phyloP scores from a whole-genome alignment of 2,888 invertebrate genomes.

The Polydrusus tereticollis region DNA sequence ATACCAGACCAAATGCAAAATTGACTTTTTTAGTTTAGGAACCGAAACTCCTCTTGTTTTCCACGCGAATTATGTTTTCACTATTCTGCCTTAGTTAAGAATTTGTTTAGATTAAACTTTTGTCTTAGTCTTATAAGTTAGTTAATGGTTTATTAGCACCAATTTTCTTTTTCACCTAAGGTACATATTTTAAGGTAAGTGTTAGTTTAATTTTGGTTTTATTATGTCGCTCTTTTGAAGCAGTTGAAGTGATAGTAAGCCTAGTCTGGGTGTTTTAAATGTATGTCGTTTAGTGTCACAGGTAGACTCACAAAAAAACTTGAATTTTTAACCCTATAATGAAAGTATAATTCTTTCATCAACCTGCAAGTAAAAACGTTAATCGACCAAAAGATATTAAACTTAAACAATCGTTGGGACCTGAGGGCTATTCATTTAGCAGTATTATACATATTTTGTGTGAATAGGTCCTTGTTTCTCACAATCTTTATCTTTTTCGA shows the following conservation, averaged over 20 bases:
- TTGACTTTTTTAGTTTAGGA: background rate
- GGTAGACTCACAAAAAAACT: no score
- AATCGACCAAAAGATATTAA: no score
- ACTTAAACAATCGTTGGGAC: no score
- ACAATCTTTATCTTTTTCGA: no score
- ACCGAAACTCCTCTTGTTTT: background rate
- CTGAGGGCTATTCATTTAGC: no score
- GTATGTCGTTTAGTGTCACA: no score
- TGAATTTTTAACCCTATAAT: no score
- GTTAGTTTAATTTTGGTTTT: conserved; percentile 31
- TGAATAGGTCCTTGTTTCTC: no score
- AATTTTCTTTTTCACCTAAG: background rate
- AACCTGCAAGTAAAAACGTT: no score
- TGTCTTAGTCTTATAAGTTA: conserved; percentile 11
- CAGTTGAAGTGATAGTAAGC: conserved; percentile 37
- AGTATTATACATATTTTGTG: no score
- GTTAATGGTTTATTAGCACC: conserved; percentile 24
- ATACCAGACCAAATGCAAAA: conserved; percentile 11
- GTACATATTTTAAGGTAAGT: conserved; percentile 32
- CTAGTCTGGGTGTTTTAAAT: conserved; percentile 14
- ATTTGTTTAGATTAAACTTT: conserved; percentile 8
- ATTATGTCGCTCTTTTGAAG: conserved; percentile 33
- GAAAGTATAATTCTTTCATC: no score
- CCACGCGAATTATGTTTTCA: background rate
- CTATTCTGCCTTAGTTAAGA: conserved; percentile 1